Conservation (phyloP, 2,113 vertebrate genomes). For the Malurus elegans region DNA sequence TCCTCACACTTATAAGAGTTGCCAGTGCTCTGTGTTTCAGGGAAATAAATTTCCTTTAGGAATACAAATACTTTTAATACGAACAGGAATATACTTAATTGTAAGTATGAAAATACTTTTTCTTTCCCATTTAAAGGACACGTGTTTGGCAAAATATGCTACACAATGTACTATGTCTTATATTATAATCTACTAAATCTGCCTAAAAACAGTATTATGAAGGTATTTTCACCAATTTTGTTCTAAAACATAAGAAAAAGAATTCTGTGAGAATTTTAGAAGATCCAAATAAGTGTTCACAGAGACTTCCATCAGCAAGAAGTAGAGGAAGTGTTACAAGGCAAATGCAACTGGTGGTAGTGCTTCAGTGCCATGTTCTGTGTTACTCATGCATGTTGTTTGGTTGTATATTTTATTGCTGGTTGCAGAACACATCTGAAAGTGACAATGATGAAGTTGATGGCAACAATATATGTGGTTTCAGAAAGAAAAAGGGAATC, state of each 20-base stretch:
- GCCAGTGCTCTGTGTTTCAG: not conserved
- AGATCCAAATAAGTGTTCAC: not conserved
- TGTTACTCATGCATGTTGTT: slow-evolving; percentile 13
- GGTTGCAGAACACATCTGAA: slow-evolving; percentile 71
- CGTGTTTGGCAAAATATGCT: not conserved
- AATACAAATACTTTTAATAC: not conserved
- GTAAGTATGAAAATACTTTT: not conserved
- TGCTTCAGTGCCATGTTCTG: not conserved
- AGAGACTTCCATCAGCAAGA: not conserved
- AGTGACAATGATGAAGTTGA: slow-evolving; percentile 80
- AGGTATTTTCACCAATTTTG: not conserved
- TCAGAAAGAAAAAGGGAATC: slow-evolving; percentile 76
- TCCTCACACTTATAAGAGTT: not conserved
- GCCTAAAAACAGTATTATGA: not conserved
- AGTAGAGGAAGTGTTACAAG: not conserved
- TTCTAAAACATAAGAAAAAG: not conserved
- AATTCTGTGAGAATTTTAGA: not conserved
- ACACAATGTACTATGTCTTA: not conserved
- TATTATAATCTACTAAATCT: not conserved
- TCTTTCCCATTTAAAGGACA: not conserved
- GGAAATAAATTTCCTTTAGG: not conserved
- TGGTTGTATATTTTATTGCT: slow-evolving; percentile 64
- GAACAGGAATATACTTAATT: not conserved
- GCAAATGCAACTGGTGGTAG: not conserved
- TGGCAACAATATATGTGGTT: slow-evolving; percentile 75